Conservation (phyloP, 2,113 vertebrate species). For the Sigmodon hispidus region DNA sequence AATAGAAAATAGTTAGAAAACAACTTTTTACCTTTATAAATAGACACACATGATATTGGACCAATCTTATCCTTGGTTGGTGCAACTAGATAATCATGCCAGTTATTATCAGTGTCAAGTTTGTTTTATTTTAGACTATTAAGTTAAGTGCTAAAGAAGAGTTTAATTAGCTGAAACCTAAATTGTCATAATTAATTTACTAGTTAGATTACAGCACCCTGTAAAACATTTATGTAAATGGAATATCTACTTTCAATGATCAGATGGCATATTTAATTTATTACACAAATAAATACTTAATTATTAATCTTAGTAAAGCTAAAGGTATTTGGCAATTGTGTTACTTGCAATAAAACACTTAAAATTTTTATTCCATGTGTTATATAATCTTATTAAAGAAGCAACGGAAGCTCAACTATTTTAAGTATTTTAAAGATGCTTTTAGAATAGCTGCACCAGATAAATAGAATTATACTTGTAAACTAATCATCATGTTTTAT, state of each 20-base stretch:
- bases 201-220: slow-evolving; percentile 83
- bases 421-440: slow-evolving; percentile 12
- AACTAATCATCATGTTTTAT: slow-evolving; percentile 12
- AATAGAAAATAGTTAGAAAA: background rate
- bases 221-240: slow-evolving; percentile 89
- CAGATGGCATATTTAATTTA: slow-evolving; percentile 83
- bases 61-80: slow-evolving; percentile 1
- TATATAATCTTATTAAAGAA: slow-evolving; percentile 56
- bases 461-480: background rate
- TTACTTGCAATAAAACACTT: slow-evolving; percentile 64
- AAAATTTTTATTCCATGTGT: background rate
- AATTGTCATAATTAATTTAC: slow-evolving; percentile 89
- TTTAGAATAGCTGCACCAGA: slow-evolving; percentile 10
- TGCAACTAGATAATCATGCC: slow-evolving; percentile 57
- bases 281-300: slow-evolving; percentile 86
- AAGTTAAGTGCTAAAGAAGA: slow-evolving; percentile 82
- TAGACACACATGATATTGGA: background rate
- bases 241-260: slow-evolving; percentile 81
- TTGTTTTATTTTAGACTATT: slow-evolving; percentile 75
- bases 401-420: slow-evolving; percentile 30
- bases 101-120: slow-evolving; percentile 73
- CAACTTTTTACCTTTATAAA: slow-evolving; percentile 37
- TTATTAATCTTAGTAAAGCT: slow-evolving; percentile 77
- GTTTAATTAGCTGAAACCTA: slow-evolving; percentile 87
- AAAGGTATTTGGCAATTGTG: slow-evolving; percentile 72